Evolutionary conservation across 2,888 invertebrate species (phyloP).

Genomic region (Sphaerophoria taeniata): DNA sequence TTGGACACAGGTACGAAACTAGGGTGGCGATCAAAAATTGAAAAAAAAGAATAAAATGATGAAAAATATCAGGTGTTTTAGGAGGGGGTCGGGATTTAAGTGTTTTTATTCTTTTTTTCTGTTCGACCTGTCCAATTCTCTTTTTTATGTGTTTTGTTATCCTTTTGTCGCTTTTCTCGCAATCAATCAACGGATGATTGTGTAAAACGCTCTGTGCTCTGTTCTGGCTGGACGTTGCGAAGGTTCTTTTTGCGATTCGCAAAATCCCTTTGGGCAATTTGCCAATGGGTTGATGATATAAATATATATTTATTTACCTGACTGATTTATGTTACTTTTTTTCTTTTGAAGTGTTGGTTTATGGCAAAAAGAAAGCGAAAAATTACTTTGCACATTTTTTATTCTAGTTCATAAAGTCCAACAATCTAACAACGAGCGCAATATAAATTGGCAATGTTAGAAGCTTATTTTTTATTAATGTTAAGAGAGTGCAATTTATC

Average conservation of each 20-base stretch:
- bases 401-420: slow-evolving; percentile 26
- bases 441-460: not conserved
- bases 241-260: slow-evolving; percentile 54
- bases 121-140: slow-evolving; percentile 21
- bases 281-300: slow-evolving; percentile 55
- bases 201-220: slow-evolving; percentile 18
- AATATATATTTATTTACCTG: slow-evolving; percentile 64
- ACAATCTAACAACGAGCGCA: not conserved
- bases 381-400: slow-evolving; percentile 24
- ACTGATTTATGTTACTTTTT: slow-evolving; percentile 61
- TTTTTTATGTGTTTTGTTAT: slow-evolving; percentile 57
- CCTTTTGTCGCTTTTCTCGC: slow-evolving; percentile 67
- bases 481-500: slow-evolving; percentile 58
- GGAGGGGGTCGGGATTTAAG: not conserved
- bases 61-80: slow-evolving; percentile 61
- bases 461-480: slow-evolving; percentile 42
- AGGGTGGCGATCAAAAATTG: slow-evolving; percentile 48
- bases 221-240: slow-evolving; percentile 27
- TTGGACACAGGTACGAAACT: slow-evolving; percentile 28
- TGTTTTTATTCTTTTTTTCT: slow-evolving; percentile 29
- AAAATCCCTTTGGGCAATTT: slow-evolving; percentile 66
- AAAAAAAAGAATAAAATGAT: slow-evolving; percentile 34
- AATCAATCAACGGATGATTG: slow-evolving; percentile 73
- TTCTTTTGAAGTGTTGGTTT: slow-evolving; percentile 35
- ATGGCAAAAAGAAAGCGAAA: slow-evolving; percentile 53